A percentile compares a stretch with the other conserved stretches of the same genome.
Evolutionary conservation across 2,113 vertebrate species (phyloP).

Genomic region (Oncorhynchus gorbuscha): DNA sequence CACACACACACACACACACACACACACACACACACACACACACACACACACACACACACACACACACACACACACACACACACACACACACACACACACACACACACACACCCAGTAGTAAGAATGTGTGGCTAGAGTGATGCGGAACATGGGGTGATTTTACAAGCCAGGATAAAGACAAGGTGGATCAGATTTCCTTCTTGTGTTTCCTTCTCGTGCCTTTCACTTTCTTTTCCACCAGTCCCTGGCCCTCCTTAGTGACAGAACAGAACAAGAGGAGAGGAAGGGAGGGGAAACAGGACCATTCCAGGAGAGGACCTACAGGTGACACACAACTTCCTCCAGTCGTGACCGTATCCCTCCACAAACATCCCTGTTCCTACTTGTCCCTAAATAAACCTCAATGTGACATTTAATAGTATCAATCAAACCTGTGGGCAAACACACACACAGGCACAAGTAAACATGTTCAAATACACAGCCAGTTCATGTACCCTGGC

Average conservation of each 20-base stretch:
- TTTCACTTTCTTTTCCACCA: constrained; percentile 70
- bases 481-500: not conserved
- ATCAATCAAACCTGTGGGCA: constrained; percentile 28
- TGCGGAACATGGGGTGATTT: constrained; percentile 67
- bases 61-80: too few relatives aligned
- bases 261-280: too few relatives aligned
- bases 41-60: constrained; percentile 13
- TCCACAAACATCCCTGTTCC: too few relatives aligned
- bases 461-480: not conserved
- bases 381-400: constrained; percentile 12
- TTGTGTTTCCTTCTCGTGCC: constrained; percentile 74
- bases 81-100: too few relatives aligned
- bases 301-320: too few relatives aligned
- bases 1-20: too few relatives aligned
- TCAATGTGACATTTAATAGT: constrained; percentile 39
- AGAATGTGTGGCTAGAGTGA: constrained; percentile 35
- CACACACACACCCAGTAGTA: too few relatives aligned
- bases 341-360: too few relatives aligned
- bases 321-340: not conserved
- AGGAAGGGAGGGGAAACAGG: too few relatives aligned
- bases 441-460: constrained; percentile 9
- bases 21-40: too few relatives aligned
- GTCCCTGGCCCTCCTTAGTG: constrained; percentile 36
- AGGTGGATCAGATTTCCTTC: constrained; percentile 82
- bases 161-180: constrained; percentile 77